Percentiles rank a stretch among this genome's conserved stretches.
phyloP scores from a whole-genome alignment of 2,797 vertebrate genomes.

The Antennarius maculatus region DNA sequence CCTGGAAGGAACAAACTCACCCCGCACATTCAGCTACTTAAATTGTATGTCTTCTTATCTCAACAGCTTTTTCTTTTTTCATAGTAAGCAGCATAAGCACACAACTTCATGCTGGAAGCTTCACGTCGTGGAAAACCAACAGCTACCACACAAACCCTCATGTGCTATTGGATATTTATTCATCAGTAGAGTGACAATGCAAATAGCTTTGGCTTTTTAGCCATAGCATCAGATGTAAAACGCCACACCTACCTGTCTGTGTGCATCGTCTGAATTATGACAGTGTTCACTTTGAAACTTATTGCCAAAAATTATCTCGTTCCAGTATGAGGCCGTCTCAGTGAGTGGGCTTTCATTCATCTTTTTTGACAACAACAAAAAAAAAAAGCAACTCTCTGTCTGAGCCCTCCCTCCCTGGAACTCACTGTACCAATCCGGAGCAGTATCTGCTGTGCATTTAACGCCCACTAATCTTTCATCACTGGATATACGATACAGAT shows the following conservation, averaged over 20 bases:
- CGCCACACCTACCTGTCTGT: constrained; percentile 2
- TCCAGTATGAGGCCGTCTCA: constrained; percentile 38
- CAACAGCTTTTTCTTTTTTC: constrained; percentile 35
- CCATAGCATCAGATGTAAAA: constrained; percentile 10
- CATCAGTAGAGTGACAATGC: constrained; percentile 8
- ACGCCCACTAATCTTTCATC: constrained; percentile 77
- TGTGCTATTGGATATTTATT: constrained; percentile 7
- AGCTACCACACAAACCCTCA: constrained; percentile 43
- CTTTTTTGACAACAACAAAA: constrained; percentile 37
- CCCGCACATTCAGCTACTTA: constrained; percentile 57
- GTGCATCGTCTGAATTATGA: constrained; percentile 43
- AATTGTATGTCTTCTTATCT: constrained; percentile 36
- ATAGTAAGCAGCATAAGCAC: constrained; percentile 44
- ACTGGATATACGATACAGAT: constrained; percentile 77
- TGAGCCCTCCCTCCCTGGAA: constrained; percentile 47
- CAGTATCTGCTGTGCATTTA: constrained; percentile 71
- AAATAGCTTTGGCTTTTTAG: constrained; percentile 19
- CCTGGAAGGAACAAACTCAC: constrained; percentile 67
- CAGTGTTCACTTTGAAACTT: constrained; percentile 46
- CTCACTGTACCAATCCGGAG: constrained; percentile 45
- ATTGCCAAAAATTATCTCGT: constrained; percentile 51
- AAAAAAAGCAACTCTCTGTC: constrained; percentile 25
- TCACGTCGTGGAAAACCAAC: constrained; percentile 46
- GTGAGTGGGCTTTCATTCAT: constrained; percentile 61
- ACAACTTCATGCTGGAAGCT: constrained; percentile 44